Conservation (phyloP, 2,888 invertebrate species). For the Lumbricus terrestris region DNA sequence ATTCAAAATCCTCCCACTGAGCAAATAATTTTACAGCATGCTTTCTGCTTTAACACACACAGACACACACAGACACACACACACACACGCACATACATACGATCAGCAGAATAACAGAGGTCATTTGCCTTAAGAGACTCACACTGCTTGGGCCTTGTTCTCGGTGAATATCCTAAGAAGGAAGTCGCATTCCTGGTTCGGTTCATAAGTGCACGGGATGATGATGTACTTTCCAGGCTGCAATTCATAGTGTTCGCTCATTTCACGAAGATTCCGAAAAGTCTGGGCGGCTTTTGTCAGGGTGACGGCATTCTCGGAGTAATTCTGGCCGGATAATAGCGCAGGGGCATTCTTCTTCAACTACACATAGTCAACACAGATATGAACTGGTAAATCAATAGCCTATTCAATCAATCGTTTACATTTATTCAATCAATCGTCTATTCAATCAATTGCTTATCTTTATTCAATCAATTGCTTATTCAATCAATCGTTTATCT, state of each 20-base stretch:
- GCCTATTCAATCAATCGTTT: too few species aligned
- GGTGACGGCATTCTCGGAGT: conserved; percentile 43
- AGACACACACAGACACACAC: too few species aligned
- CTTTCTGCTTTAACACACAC: too few species aligned
- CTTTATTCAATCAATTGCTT: too few species aligned
- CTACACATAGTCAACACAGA: conserved; percentile 18
- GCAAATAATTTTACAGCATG: too few species aligned
- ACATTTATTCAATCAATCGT: too few species aligned
- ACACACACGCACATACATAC: too few species aligned
- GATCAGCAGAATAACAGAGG: too few species aligned
- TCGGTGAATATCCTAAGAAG: conserved; percentile 92
- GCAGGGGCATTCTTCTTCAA: conserved; percentile 24
- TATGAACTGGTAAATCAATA: not conserved
- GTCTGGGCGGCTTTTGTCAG: conserved; percentile 35
- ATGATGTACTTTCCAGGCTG: conserved; percentile 87
- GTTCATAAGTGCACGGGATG: conserved; percentile 94
- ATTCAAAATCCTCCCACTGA: too few species aligned
- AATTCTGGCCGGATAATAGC: conserved; percentile 43
- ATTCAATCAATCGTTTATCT: too few species aligned
- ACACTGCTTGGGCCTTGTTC: conserved; percentile 38
- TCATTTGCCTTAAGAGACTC: not conserved
- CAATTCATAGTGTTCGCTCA: conserved; percentile 28
- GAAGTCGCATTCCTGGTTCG: conserved; percentile 93
- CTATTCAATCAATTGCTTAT: too few species aligned
- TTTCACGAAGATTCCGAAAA: conserved; percentile 31